Base-by-base conservation (phyloP, 2,888 invertebrate species). In the Alloplasta piceator region DNA sequence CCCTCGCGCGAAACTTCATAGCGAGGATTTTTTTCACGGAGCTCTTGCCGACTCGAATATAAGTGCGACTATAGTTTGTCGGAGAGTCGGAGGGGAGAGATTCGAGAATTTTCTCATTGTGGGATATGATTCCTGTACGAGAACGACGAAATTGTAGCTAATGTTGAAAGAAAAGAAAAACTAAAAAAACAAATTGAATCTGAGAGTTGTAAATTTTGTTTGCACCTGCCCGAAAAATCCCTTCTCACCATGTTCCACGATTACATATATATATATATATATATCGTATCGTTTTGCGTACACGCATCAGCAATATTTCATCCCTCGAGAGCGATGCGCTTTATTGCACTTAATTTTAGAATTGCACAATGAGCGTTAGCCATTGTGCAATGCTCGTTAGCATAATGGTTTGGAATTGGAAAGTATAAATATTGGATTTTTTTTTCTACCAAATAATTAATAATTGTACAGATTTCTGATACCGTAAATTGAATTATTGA, bases 101-200 rank as follows among this genome's bases (percentile, higher is more conserved):
- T 60, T 60, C 61, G 56, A 26, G 60, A 66, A 71, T 75, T 58
- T 66, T 41, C 61, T 12, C 63, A 67, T 70, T 73, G 78, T 80
- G 75, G 80, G 72, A 80, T n/a, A n/a, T 82, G 73, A 74, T 70
- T 64, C 63, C 73, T 48, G 16, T 68, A 43, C 14, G 52, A 58
- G 58, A n/a, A n/a, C 50, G 55, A 78, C 66, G 77, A 74, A 80
- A 78, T 64, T 74, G 68, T 48, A 74, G 71, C 78, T 68, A 78
- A 73, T 12, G 43, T 26, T 38, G 55, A 50, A 36, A 70, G 46
- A 73, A 56, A 10, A 41, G 52, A 38, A 52, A n/a, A 58, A 63
- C 12, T 9, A 38, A 61, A 46, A 78, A 58, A 41, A 55, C 10
- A 66, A 46, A 66, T 48, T 14, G 36, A n/a, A 52, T n/a, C n/a